Conservation (phyloP, 2,888 invertebrate species). For the Keiferia lycopersicella region DNA sequence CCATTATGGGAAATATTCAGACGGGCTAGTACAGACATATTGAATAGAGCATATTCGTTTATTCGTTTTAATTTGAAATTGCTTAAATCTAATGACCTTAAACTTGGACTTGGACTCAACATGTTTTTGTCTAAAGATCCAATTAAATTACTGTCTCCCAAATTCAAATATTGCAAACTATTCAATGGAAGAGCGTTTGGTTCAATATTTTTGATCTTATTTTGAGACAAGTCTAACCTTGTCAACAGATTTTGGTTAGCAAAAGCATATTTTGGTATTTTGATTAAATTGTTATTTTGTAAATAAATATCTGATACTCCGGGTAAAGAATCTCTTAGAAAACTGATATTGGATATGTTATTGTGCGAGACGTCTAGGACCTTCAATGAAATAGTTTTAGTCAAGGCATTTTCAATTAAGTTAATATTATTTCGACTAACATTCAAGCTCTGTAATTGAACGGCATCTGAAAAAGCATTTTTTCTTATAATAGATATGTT, state of each 20-base stretch:
- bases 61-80: constrained; percentile 54
- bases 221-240: constrained; percentile 59
- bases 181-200: constrained; percentile 54
- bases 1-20: constrained; percentile 63
- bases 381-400: constrained; percentile 39
- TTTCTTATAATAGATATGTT: constrained; percentile 48
- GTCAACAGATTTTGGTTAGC: constrained; percentile 48
- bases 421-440: constrained; percentile 57
- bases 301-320: constrained; percentile 57
- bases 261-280: constrained; percentile 47
- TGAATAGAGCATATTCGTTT: constrained; percentile 52
- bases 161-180: constrained; percentile 59
- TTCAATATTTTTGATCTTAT: constrained; percentile 54
- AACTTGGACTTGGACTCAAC: constrained; percentile 59
- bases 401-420: constrained; percentile 46
- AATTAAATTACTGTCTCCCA: constrained; percentile 52
- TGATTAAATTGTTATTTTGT: constrained; percentile 52
- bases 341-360: constrained; percentile 47
- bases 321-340: constrained; percentile 46
- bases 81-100: constrained; percentile 61
- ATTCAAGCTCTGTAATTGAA: constrained; percentile 49
- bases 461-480: constrained; percentile 52
- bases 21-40: constrained; percentile 57
- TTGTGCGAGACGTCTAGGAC: constrained; percentile 63
- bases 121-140: constrained; percentile 50